phyloP scores from a whole-genome alignment of 2,888 invertebrate species.

The Leptodirus hochenwartii region DNA sequence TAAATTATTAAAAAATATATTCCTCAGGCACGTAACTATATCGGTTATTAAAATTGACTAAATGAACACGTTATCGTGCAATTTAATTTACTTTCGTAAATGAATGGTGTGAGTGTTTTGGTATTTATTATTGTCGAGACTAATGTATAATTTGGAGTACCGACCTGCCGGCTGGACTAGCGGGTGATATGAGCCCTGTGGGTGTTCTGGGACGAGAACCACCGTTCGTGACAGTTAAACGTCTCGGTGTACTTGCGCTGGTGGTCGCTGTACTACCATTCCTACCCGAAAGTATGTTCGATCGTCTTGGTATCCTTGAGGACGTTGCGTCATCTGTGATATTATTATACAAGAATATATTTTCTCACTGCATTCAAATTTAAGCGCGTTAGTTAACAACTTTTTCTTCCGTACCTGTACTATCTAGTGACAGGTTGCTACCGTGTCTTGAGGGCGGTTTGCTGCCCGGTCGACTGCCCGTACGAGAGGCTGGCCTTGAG shows the following conservation, averaged over 20 bases:
- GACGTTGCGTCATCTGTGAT: conserved; percentile 74
- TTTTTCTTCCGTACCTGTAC: no score
- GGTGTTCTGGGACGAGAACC: conserved; percentile 52
- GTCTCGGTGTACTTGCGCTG: conserved; percentile 36
- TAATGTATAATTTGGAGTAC: conserved; percentile 2
- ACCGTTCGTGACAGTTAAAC: conserved; percentile 35
- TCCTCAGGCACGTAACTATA: no score
- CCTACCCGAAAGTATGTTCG: conserved; percentile 34
- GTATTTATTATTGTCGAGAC: neutral
- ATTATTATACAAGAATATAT: neutral
- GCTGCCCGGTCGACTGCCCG: conserved; percentile 70
- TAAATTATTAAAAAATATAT: no score
- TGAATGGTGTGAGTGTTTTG: no score
- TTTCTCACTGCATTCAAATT: neutral
- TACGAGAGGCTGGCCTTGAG: conserved; percentile 68
- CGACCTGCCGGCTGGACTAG: conserved; percentile 54
- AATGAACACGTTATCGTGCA: no score
- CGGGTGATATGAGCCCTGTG: conserved; percentile 58
- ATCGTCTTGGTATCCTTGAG: conserved; percentile 65
- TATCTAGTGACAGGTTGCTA: conserved; percentile 77
- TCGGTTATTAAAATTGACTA: no score
- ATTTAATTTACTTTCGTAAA: no score
- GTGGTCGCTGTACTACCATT: conserved; percentile 22
- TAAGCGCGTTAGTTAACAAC: conserved; percentile 1
- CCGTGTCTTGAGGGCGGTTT: conserved; percentile 89